Conservation (phyloP, 2,888 invertebrate species). For the Ichneumon xanthorius region DNA sequence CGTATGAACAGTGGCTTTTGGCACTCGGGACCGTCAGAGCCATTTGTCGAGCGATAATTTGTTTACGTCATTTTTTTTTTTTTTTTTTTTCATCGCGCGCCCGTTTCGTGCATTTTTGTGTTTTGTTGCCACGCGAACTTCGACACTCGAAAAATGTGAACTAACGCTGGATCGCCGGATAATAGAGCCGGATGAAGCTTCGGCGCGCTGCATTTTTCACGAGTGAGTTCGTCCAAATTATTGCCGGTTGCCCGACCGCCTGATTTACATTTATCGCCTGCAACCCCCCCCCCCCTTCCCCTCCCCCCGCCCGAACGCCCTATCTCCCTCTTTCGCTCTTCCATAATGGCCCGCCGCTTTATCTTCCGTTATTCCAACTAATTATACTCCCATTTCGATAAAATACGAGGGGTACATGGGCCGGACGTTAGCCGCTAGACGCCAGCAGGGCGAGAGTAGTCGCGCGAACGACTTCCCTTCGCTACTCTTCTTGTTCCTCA, state of each 20-base stretch:
- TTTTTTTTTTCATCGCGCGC: slow-evolving; percentile 25
- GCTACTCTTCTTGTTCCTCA: slow-evolving; percentile 60
- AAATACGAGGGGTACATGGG: slow-evolving; percentile 78
- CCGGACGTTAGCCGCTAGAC: slow-evolving; percentile 69
- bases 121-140: slow-evolving; percentile 6
- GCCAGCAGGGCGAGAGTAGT: slow-evolving; percentile 64
- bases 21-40: slow-evolving; percentile 9
- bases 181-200: slow-evolving; percentile 82
- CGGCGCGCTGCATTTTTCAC: slow-evolving; percentile 78
- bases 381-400: slow-evolving; percentile 83
- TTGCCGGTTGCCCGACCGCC: slow-evolving; percentile 81
- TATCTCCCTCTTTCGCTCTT: slow-evolving; percentile 64
- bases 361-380: slow-evolving; percentile 83
- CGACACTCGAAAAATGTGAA: slow-evolving; percentile 69
- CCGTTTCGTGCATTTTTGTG: background rate
- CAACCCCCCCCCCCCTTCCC: background rate
- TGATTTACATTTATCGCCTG: slow-evolving; percentile 84
- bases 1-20: slow-evolving; percentile 5
- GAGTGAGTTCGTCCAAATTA: slow-evolving; percentile 77
- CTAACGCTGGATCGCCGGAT: slow-evolving; percentile 69
- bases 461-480: slow-evolving; percentile 63
- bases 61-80: slow-evolving; percentile 26
- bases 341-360: slow-evolving; percentile 81
- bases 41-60: slow-evolving; percentile 18
- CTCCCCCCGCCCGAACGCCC: background rate